phyloP scores from a whole-genome alignment of 1,140 invertebrate species.

The Cydia pomonella region DNA sequence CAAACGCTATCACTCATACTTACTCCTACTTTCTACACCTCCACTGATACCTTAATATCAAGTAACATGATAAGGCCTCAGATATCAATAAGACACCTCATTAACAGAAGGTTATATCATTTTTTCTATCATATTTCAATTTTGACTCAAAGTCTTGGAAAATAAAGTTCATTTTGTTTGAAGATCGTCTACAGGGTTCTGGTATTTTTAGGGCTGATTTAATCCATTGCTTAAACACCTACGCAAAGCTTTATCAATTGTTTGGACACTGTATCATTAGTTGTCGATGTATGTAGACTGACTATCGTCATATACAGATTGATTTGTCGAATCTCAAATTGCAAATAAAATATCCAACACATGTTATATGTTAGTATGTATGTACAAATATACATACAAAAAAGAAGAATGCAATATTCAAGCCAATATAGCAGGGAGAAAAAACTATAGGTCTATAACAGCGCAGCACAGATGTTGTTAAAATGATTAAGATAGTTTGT shows the following conservation, averaged over 20 bases:
- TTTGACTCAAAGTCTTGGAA: not conserved
- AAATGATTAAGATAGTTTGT: constrained; percentile 14
- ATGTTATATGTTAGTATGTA: too few species aligned
- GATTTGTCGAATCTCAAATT: too few species aligned
- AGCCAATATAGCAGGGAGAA: not conserved
- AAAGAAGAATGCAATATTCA: not conserved
- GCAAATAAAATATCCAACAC: too few species aligned
- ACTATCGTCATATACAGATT: too few species aligned
- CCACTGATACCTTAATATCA: not conserved
- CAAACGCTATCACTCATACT: not conserved
- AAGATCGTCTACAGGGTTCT: not conserved
- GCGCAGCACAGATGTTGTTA: constrained; percentile 7
- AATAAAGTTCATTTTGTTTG: not conserved
- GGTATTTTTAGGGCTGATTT: not conserved
- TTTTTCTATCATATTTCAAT: not conserved
- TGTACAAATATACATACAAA: too few species aligned
- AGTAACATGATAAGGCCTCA: not conserved
- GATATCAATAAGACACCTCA: not conserved
- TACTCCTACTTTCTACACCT: not conserved
- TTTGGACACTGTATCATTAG: not conserved
- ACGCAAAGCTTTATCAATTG: not conserved
- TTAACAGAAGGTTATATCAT: not conserved
- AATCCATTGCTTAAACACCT: not conserved
- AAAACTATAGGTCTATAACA: not conserved
- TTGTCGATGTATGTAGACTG: too few species aligned